A percentile compares a stretch with the other conserved stretches of the same genome.
phyloP scores from a whole-genome alignment of 2,113 vertebrate species.

The Gopherus evgoodei region DNA sequence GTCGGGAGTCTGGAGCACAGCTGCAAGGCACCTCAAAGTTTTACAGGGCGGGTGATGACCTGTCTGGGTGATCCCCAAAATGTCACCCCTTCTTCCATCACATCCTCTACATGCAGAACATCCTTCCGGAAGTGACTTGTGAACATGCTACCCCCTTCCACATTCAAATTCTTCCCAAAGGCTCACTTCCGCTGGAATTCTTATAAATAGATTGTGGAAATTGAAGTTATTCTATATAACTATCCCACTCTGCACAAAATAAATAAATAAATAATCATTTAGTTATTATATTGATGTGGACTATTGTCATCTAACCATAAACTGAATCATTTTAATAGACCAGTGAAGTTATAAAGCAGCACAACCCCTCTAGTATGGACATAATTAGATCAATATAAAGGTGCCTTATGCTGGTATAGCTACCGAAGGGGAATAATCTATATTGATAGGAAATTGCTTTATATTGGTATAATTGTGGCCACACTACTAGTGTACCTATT shows the following conservation, averaged over 20 bases:
- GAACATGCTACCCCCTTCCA: not conserved
- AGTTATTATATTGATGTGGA: not conserved
- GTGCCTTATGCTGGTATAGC: not conserved
- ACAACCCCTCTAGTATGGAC: not conserved
- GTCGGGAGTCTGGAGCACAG: no score
- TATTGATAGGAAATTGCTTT: not conserved
- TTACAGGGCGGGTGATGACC: not conserved
- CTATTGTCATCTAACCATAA: not conserved
- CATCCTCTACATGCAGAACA: not conserved
- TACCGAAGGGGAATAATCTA: not conserved
- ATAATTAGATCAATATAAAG: not conserved
- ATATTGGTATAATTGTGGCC: not conserved
- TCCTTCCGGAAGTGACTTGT: not conserved
- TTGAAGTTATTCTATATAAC: not conserved
- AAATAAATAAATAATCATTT: not conserved
- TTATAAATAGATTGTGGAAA: not conserved
- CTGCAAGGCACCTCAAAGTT: not conserved
- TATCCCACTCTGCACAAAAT: not conserved
- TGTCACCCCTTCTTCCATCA: not conserved
- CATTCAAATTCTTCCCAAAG: not conserved
- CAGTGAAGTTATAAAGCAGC: not conserved
- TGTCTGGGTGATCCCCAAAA: rapidly evolving
- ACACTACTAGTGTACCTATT: not conserved
- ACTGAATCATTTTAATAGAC: not conserved
- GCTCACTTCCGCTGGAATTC: not conserved